Evolutionary conservation across 2,888 invertebrate species (phyloP).

Genomic region (Clivina fossor): DNA sequence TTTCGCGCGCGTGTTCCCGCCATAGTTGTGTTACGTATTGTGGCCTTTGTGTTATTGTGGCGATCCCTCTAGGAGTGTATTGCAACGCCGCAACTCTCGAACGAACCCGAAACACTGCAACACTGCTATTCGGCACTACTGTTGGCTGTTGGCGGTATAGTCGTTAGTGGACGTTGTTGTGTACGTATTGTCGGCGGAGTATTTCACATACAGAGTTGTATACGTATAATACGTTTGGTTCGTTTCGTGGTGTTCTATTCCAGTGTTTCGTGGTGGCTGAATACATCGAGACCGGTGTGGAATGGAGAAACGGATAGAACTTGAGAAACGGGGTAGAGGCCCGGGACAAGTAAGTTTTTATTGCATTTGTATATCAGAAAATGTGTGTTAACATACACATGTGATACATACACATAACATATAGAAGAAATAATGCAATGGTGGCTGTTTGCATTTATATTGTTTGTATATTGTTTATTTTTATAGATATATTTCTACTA

Average conservation of each 20-base stretch:
- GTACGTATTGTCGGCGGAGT: slow-evolving; percentile 25
- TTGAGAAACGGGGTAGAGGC: slow-evolving; percentile 90
- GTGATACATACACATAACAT: slow-evolving; percentile 38
- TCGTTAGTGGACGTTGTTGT: slow-evolving; percentile 28
- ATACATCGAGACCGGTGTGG: slow-evolving; percentile 36
- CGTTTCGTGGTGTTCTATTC: slow-evolving; percentile 23
- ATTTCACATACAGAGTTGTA: slow-evolving; percentile 17
- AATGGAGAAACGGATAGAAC: slow-evolving; percentile 95
- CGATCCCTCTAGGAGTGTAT: slow-evolving; percentile 50
- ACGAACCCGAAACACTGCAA: slow-evolving; percentile 22
- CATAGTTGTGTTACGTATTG: slow-evolving; percentile 18
- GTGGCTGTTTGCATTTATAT: slow-evolving; percentile 28
- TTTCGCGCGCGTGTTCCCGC: slow-evolving; percentile 16
- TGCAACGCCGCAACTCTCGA: slow-evolving; percentile 41
- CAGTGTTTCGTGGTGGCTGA: slow-evolving; percentile 32
- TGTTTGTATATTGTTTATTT: slow-evolving; percentile 24
- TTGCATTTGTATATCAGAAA: slow-evolving; percentile 38
- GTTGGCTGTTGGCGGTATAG: slow-evolving; percentile 34
- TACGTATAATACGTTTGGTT: slow-evolving; percentile 29
- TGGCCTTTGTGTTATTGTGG: slow-evolving; percentile 47
- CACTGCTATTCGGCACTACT: slow-evolving; percentile 24
- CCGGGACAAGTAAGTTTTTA: slow-evolving; percentile 80
- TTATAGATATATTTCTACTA: too few relatives aligned
- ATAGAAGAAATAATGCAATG: slow-evolving; percentile 30
- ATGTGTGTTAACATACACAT: slow-evolving; percentile 36